phyloP scores from a whole-genome alignment of 2,888 invertebrate species.

The Dicranocentrus wangi region DNA sequence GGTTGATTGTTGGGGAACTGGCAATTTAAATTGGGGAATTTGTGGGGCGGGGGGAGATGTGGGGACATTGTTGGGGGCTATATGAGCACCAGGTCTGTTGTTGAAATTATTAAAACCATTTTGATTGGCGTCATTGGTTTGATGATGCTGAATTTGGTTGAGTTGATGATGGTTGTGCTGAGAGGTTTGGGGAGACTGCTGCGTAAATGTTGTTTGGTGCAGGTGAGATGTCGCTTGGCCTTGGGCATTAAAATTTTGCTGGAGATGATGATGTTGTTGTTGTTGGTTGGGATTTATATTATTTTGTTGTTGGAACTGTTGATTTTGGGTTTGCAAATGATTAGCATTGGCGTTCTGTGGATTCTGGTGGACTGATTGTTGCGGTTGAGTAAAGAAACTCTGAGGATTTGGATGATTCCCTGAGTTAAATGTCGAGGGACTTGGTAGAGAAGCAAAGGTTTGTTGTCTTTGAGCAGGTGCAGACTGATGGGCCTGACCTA shows the following conservation, averaged over 20 bases:
- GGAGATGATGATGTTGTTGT: constrained; percentile 7
- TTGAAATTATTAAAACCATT: neutral
- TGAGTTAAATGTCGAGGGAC: constrained; percentile 19
- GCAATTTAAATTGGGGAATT: constrained; percentile 47
- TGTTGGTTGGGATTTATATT: constrained; percentile 10
- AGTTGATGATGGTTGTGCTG: neutral
- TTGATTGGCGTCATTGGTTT: neutral
- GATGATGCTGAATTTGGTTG: neutral
- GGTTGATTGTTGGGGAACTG: neutral
- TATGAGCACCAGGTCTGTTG: neutral
- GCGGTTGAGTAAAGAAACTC: constrained; percentile 29
- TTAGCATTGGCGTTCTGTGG: neutral
- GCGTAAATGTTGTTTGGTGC: constrained; percentile 38
- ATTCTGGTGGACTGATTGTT: neutral
- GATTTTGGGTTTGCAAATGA: neutral
- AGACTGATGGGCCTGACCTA: neutral
- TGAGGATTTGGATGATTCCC: constrained; percentile 38
- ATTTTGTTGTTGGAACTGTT: neutral
- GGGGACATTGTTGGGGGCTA: neutral
- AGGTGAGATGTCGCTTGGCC: constrained; percentile 43
- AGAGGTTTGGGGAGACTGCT: constrained; percentile 25
- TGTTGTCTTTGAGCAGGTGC: constrained; percentile 39
- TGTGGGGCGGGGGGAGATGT: constrained; percentile 33
- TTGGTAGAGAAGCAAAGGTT: constrained; percentile 13
- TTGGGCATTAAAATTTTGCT: constrained; percentile 43